These are phyloP conservation scores for Bubalus kerabau DNA, from an alignment of 2,113 vertebrate genomes.

Conservation along the genomic window DNA sequence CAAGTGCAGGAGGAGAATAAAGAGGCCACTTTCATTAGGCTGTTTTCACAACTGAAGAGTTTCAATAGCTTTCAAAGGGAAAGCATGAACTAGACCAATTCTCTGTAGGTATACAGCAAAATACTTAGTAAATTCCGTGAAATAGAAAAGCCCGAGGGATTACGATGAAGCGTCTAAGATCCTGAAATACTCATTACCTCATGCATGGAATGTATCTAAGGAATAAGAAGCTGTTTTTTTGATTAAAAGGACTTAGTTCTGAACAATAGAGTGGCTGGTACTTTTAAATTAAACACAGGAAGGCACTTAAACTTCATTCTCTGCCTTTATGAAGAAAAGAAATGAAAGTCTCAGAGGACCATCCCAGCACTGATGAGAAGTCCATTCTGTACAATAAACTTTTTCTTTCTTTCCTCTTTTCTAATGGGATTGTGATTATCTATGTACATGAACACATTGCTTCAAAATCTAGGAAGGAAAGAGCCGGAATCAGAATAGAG, in stretches of 20 bases:
- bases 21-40: conserved; percentile 29
- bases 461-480: conserved; percentile 40
- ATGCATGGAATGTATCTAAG: neutral
- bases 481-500: neutral
- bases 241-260: conserved; percentile 36
- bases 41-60: conserved; percentile 50
- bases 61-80: conserved; percentile 22
- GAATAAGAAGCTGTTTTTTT: neutral
- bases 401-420: neutral
- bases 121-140: conserved; percentile 60
- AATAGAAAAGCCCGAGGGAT: conserved; percentile 39
- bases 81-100: conserved; percentile 55
- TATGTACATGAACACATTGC: neutral
- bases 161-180: conserved; percentile 23
- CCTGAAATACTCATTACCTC: conserved; percentile 40
- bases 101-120: conserved; percentile 57
- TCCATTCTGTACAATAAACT: neutral
- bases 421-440: neutral
- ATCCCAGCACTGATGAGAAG: neutral
- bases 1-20: neutral
- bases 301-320: conserved; percentile 46
- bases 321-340: conserved; percentile 46
- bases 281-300: conserved; percentile 55
- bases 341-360: conserved; percentile 32
- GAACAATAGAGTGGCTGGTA: neutral